Conservation (phyloP, 1,140 invertebrate species). For the Cotesia chilonis region DNA sequence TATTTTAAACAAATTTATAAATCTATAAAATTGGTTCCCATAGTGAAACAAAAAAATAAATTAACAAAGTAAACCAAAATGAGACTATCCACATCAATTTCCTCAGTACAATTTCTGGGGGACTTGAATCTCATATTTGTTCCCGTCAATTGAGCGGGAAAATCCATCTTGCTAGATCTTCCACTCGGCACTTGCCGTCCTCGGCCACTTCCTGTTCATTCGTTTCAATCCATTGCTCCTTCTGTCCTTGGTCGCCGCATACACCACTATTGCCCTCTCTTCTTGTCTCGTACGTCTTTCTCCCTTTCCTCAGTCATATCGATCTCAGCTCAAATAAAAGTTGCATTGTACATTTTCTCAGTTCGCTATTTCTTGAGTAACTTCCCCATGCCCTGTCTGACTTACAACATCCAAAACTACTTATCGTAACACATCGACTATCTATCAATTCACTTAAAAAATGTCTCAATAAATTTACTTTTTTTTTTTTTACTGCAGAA, state of each 20-base stretch:
- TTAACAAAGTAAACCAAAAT: too few species aligned
- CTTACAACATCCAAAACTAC: conserved; percentile 6
- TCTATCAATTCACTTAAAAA: not conserved
- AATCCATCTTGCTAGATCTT: conserved; percentile 15
- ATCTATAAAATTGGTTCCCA: too few species aligned
- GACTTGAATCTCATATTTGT: conserved; percentile 3
- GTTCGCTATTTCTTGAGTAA: not conserved
- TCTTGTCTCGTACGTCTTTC: too few species aligned
- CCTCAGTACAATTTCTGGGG: conserved; percentile 3
- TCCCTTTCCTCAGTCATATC: too few species aligned
- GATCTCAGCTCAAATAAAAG: not conserved
- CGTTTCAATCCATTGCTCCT: not conserved
- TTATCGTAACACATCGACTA: conserved; percentile 1
- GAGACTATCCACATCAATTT: conserved; percentile 13
- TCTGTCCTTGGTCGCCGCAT: not conserved
- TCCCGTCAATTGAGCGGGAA: conserved; percentile 15
- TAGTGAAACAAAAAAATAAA: not conserved
- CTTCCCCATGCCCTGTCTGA: conserved; percentile 1
- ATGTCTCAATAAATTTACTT: not conserved
- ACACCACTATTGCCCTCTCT: too few species aligned
- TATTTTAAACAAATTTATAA: too few species aligned
- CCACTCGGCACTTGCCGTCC: conserved; percentile 14
- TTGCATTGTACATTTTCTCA: not conserved
- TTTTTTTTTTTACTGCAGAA: too few species aligned
- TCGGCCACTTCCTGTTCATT: not conserved